Evolutionary conservation across 2,888 invertebrate genomes (phyloP).

Genomic region (Drosophila hawaiiensis): DNA sequence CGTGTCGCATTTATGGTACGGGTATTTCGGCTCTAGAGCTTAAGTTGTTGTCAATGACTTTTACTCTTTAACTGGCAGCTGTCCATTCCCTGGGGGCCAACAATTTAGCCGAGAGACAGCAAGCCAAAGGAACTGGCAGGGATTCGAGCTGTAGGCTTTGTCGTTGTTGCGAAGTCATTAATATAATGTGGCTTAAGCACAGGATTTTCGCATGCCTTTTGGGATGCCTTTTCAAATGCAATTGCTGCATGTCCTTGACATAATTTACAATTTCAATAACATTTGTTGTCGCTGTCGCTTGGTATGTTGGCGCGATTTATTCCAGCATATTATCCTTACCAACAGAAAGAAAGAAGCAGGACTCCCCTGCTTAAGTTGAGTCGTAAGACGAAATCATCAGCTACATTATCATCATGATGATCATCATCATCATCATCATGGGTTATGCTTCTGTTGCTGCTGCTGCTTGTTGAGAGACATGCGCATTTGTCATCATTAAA

Average conservation of each 20-base stretch:
- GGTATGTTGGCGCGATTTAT: conserved; percentile 62
- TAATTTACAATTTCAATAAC: conserved; percentile 80
- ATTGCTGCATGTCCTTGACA: conserved; percentile 75
- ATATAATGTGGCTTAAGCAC: conserved; percentile 43
- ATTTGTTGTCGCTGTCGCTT: conserved; percentile 32
- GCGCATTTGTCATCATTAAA: conserved; percentile 78
- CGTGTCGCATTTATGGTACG: not conserved
- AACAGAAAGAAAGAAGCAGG: not conserved
- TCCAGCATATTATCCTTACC: conserved; percentile 51
- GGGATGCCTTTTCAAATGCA: conserved; percentile 27
- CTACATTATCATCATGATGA: conserved; percentile 29
- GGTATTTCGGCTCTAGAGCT: conserved; percentile 1
- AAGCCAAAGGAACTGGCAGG: not conserved
- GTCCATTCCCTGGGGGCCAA: conserved; percentile 55
- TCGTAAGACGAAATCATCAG: conserved; percentile 56
- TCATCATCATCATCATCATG: conserved; percentile 26
- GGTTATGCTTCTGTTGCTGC: conserved; percentile 25
- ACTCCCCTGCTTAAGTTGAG: conserved; percentile 37
- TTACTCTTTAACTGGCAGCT: conserved; percentile 77
- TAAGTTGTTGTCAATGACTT: conserved; percentile 69
- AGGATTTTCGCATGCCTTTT: conserved; percentile 32
- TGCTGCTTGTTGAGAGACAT: conserved; percentile 14
- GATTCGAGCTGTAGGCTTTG: not conserved
- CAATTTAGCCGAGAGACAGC: conserved; percentile 3
- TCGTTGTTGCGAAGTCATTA: conserved; percentile 49